phyloP scores from a whole-genome alignment of 2,888 invertebrate species.

The Tineola bisselliella region DNA sequence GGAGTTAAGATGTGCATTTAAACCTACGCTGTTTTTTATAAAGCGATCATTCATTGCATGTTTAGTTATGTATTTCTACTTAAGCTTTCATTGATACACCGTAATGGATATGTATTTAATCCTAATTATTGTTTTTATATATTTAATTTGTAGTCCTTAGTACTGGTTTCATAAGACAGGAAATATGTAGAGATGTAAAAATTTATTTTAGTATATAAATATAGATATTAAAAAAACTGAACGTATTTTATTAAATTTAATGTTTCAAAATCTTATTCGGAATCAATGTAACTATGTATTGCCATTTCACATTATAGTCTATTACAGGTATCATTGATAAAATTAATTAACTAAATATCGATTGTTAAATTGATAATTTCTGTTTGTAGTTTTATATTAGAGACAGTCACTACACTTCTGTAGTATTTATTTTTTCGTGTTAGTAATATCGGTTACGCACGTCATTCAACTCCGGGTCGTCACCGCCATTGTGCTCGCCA shows the following conservation, averaged over 20 bases:
- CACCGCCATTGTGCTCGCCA: neutral
- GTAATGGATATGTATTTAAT: neutral
- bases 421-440: neutral
- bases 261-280: too few species aligned
- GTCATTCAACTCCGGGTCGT: neutral
- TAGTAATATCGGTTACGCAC: neutral
- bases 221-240: too few species aligned
- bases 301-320: too few species aligned
- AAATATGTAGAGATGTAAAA: neutral
- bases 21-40: neutral
- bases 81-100: neutral
- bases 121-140: neutral
- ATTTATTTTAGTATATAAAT: too few species aligned
- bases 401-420: neutral
- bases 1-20: neutral
- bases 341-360: too few species aligned
- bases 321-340: too few species aligned
- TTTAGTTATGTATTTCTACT: neutral
- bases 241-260: too few species aligned
- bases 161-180: neutral
- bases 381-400: neutral
- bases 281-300: too few species aligned
- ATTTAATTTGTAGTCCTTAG: too few species aligned
- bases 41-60: neutral
- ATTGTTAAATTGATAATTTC: too few species aligned